Evolutionary conservation across 2,113 vertebrate species (phyloP), one percentile per base, ranked within the genome.

Genomic region (Paradisaea rubra): DNA sequence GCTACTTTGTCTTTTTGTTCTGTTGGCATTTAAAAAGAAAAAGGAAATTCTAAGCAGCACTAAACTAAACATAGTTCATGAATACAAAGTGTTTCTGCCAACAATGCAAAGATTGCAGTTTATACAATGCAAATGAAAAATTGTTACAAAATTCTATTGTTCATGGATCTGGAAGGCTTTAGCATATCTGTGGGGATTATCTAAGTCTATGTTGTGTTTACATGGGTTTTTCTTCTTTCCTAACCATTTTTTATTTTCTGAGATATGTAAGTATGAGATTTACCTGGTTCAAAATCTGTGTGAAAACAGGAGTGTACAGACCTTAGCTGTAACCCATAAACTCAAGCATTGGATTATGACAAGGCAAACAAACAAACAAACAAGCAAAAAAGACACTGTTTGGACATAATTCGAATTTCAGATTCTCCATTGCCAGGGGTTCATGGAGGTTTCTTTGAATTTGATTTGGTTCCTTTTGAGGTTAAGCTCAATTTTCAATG

Each of bases 111-210:
- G 91, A 95, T 73, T 95, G 93, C 82, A 59, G 82, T 91, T 95
- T 94, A 96, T 80, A 77, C 41, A 69, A 94, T 94, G 92, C 90
- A 91, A 95, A 93, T 83, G 64, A 87, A 93, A 88, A 93, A 94
- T 81, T 66, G 92, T 87, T 87, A 53, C 54, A 85, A 69, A 93
- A 94, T 86, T 87, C 57, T 22, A 54, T 73, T 91, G 85, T 94
- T 94, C 82, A 60, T 83, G 69, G 70, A 73, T 76, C 71, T 76
- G 63, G 82, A 93, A 89, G 61, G 77, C 76, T 91, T 65, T 59
- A 91, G 47, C 65, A 53, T 83, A 86, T 86, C 88, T 86, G 4
- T 86, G 56, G 81, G 65, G 81, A 86, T 86, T 91, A 94, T 80
- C 52, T 88, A 70, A 65, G 50, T 74, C 39, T 66, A 8, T 65